Evolutionary conservation across 2,888 invertebrate genomes (phyloP), one percentile per base, ranked within the genome.

Genomic region (Agriotes lineatus): DNA sequence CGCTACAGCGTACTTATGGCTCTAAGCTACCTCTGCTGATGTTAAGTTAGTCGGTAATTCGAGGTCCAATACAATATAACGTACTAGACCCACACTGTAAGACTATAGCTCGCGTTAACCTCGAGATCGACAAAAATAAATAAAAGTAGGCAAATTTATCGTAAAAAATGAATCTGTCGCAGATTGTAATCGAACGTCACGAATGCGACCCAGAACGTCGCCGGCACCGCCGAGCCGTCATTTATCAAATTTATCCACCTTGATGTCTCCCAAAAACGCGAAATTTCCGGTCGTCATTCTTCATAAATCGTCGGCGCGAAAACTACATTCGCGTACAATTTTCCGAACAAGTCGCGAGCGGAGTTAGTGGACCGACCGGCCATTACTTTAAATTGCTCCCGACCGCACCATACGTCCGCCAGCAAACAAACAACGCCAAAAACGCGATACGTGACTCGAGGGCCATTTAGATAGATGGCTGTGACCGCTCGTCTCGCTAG

Each of bases 391-490:
- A 72, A 71, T 71, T 71, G 68, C 69, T 61, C 70, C 70, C 72
- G 56, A 69, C 70, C 72, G 63, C 71, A 71, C 71, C 70, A 72
- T 74, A 69, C 72, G 70, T 74, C 67, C 71, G 70, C 71, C 73
- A 72, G 67, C 71, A 74, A 74, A 75, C 74, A 75, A 76, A 75
- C 74, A 74, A 74, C 73, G 72, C 73, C 74, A 74, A 76, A 76
- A 76, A 74, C 72, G 73, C 74, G 76, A 76, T 76, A 76, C 74
- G 74, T 76, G 75, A 72, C 73, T 69, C 70, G 72, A 73, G 75
- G 72, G 75, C 76, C 75, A 74, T 76, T 77, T 76, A 77, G 77
- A 77, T 77, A 74, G 77, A 77, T 77, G 75, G 70, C 70, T 68
- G 68, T 72, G 69, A 69, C 74, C 74, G 72, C 72, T 70, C 72